Base-by-base conservation (phyloP, 2,797 vertebrate species). In the Diplodus sargus region DNA sequence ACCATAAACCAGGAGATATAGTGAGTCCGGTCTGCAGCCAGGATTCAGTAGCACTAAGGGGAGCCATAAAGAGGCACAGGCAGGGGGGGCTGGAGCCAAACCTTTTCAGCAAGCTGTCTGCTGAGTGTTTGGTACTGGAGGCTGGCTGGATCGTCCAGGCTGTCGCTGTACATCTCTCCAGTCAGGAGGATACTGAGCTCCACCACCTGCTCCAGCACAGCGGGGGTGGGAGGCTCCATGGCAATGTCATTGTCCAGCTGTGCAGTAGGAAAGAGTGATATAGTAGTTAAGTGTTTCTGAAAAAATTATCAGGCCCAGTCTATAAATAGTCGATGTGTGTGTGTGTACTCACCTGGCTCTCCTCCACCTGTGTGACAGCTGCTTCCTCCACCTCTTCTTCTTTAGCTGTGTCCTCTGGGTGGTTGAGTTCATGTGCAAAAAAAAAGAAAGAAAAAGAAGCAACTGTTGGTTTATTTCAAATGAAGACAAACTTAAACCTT, bases 221-320 rank as follows among this genome's bases (percentile, higher is more conserved):
- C 69, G 30, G 76, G 90, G 4, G 70, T 54, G 5, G 88, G 70
- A 62, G 93, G 90, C 81, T 94, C 92, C 70, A 93, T 47, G 1
- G 94, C 93, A 78, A 98, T 97, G 90, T 98, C 96, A 66, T 97
- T 98, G 85, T 94, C 95, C 88, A 95, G 89, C 97, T 99, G 85
- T 66, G 84, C 30, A 66, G 70, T 3, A 8, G 62, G 16, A 87
- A 53, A 82, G 4, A 80, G 42, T 42, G 2, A 48, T 8, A 34
- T 14, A 61, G 42, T 18, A 43, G 16, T 20, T 18, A 4, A 71
- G 14, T 16, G n/a, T 17, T 62, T 3, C 54, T 7, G 34, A 22
- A 76, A 57, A 30, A 28, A 60, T 39, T 15, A 51, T 12, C 3
- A 62, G 3, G 48, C 2, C 9, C 3, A 66, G 25, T 53, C 11